These are phyloP conservation scores for Entomobrya multifasciata DNA, from an alignment of 2,888 invertebrate species.

Conservation along the genomic window DNA sequence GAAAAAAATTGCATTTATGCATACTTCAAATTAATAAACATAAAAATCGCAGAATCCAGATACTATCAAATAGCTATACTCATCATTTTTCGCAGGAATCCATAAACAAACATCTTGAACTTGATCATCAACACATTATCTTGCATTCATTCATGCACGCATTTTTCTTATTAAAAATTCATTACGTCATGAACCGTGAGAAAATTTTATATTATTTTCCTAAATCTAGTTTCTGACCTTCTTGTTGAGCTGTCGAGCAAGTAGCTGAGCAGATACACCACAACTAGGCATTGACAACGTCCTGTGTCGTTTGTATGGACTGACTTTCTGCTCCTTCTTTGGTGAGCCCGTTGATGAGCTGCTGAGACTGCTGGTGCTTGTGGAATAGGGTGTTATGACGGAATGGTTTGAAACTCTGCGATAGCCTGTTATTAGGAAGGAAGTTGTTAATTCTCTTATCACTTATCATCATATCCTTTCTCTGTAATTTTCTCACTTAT, in stretches of 20 bases:
- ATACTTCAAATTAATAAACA: background rate
- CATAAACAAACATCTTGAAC: background rate
- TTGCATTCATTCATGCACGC: background rate
- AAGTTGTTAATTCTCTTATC: no score
- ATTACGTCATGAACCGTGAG: background rate
- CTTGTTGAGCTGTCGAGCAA: conserved; percentile 55
- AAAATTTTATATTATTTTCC: background rate
- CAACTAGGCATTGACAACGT: conserved; percentile 72
- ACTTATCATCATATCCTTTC: no score
- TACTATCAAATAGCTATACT: background rate
- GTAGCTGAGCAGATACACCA: conserved; percentile 54
- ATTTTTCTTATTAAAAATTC: no score
- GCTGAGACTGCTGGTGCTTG: conserved; percentile 67
- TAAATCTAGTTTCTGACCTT: conserved; percentile 22
- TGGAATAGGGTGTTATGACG: conserved; percentile 65
- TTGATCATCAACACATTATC: background rate
- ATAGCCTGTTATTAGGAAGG: conserved; percentile 47
- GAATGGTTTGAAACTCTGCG: conserved; percentile 69
- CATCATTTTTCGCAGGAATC: background rate
- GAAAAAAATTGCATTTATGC: background rate
- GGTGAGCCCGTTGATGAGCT: conserved; percentile 63
- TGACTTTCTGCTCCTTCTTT: conserved; percentile 62
- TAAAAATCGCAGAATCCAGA: background rate
- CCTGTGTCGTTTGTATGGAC: conserved; percentile 63
- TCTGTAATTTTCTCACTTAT: background rate